Conservation (phyloP, 1,140 invertebrate genomes). For the Zaprionus nigranus region DNA sequence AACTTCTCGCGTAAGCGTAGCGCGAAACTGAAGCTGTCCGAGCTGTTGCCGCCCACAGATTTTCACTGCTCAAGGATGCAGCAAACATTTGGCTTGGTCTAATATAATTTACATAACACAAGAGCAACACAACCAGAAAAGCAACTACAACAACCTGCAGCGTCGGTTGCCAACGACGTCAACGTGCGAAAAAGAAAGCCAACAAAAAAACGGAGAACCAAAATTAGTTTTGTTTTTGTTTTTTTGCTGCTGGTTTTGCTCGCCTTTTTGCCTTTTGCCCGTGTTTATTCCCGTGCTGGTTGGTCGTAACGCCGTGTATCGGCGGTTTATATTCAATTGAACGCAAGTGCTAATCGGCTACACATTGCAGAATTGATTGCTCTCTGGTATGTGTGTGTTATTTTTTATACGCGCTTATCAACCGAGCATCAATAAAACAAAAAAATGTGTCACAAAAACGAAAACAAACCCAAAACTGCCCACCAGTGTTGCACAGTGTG, state of each 20-base stretch:
- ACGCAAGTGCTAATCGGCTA: conserved; percentile 15
- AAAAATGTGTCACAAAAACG: conserved; percentile 38
- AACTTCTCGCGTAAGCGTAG: conserved; percentile 1
- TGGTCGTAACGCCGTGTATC: conserved; percentile 23
- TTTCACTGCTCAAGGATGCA: conserved; percentile 34
- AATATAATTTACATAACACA: conserved; percentile 46
- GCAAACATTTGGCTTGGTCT: conserved; percentile 10
- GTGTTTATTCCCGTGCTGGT: conserved; percentile 10
- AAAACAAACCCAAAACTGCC: conserved; percentile 45
- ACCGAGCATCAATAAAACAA: conserved; percentile 51
- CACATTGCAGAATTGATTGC: conserved; percentile 43
- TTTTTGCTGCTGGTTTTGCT: conserved; percentile 17
- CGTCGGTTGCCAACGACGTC: conserved; percentile 50
- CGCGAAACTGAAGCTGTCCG: neutral
- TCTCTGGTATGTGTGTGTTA: conserved; percentile 16
- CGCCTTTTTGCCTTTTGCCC: conserved; percentile 15
- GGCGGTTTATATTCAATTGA: conserved; percentile 41
- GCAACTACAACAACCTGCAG: conserved; percentile 17
- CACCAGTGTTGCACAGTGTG: conserved; percentile 32
- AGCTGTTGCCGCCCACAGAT: neutral
- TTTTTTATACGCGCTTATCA: conserved; percentile 43
- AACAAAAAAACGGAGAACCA: conserved; percentile 22
- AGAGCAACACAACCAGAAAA: conserved; percentile 7
- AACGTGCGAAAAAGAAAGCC: conserved; percentile 14
- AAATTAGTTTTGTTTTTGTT: conserved; percentile 35